Percentiles rank a stretch among this genome's conserved stretches.
Evolutionary conservation across 2,113 vertebrate genomes (phyloP).

Genomic region (Prietella phreatophila): DNA sequence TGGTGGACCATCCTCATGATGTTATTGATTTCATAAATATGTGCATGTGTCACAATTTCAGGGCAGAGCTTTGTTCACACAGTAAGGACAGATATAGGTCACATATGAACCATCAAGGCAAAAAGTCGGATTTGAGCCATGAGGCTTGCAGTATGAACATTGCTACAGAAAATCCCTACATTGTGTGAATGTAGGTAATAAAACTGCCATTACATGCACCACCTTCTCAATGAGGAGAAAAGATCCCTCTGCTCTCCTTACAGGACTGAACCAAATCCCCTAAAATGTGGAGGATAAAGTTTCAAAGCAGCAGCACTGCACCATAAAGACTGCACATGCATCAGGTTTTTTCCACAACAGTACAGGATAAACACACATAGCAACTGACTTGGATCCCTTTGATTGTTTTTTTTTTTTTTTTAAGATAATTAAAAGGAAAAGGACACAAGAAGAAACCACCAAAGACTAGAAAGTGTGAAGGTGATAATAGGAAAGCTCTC

Average conservation of each 20-base stretch:
- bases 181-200: conserved; percentile 36
- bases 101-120: not conserved
- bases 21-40: not conserved
- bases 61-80: conserved; percentile 9
- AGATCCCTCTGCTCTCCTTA: conserved; percentile 29
- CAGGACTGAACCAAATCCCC: conserved; percentile 45
- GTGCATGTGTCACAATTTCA: conserved; percentile 6
- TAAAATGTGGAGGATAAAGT: conserved; percentile 63
- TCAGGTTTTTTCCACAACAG: conserved; percentile 51
- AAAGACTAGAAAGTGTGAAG: conserved; percentile 65
- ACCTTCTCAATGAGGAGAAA: conserved; percentile 29
- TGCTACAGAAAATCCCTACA: conserved; percentile 38
- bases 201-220: conserved; percentile 35
- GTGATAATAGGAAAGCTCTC: conserved; percentile 47
- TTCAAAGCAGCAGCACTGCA: conserved; percentile 75
- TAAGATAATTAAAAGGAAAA: conserved; percentile 57
- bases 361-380: conserved; percentile 42
- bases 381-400: conserved; percentile 24
- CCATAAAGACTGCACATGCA: conserved; percentile 57
- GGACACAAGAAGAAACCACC: conserved; percentile 67
- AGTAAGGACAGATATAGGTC: not conserved
- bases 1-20: not conserved
- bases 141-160: not conserved
- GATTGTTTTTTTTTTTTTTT: not conserved
- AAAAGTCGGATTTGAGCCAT: conserved; percentile 4